Percentiles rank a stretch among this genome's conserved stretches.
phyloP scores from a whole-genome alignment of 2,113 vertebrate genomes.

The Planiliza haematocheilus region DNA sequence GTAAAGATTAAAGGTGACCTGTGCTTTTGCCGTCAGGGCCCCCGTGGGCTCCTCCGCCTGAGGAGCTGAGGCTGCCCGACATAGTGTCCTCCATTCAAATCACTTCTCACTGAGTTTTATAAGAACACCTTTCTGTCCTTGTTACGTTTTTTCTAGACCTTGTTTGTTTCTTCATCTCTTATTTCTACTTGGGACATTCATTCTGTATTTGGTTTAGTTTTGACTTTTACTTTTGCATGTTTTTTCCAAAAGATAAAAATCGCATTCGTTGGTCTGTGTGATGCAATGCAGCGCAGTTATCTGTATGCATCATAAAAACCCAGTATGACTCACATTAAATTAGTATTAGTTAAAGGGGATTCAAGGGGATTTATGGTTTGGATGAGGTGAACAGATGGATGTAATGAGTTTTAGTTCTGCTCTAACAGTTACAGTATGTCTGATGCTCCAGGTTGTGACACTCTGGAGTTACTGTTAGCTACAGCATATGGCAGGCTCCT shows the following conservation, averaged over 20 bases:
- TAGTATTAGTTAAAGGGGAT: constrained; percentile 23
- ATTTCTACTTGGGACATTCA: neutral
- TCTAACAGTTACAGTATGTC: constrained; percentile 58
- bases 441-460: constrained; percentile 67
- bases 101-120: constrained; percentile 1
- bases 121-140: neutral
- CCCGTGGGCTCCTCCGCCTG: constrained; percentile 28
- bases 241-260: neutral
- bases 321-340: constrained; percentile 15
- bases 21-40: constrained; percentile 39
- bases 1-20: constrained; percentile 57
- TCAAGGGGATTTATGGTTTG: constrained; percentile 39
- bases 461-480: constrained; percentile 52
- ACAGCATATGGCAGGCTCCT: constrained; percentile 65
- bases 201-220: neutral
- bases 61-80: constrained; percentile 31
- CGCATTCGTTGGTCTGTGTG: no score
- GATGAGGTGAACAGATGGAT: constrained; percentile 57
- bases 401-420: constrained; percentile 50
- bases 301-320: constrained; percentile 18
- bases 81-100: constrained; percentile 10
- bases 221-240: neutral
- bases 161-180: neutral
- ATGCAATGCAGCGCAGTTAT: neutral
- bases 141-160: neutral